A percentile compares a stretch with the other conserved stretches of the same genome.
Conservation (phyloP, 2,888 invertebrate genomes). For the Yponomeuta malinellus region DNA sequence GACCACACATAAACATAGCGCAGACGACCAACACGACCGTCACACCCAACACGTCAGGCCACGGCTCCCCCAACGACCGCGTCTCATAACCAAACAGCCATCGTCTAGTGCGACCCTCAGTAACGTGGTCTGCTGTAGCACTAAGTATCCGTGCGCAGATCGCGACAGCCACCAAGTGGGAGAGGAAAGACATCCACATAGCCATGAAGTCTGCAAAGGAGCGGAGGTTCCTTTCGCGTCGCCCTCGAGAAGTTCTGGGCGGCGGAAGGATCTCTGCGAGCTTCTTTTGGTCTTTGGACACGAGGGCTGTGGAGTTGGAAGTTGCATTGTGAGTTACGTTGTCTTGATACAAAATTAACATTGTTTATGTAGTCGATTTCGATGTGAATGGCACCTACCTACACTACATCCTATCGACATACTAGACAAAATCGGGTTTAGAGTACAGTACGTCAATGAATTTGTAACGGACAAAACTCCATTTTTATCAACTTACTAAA, state of each 20-base stretch:
- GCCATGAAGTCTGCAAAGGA: conserved; percentile 75
- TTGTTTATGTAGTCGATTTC: too few relatives aligned
- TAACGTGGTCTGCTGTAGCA: conserved; percentile 78
- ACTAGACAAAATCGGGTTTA: too few relatives aligned
- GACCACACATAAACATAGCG: conserved; percentile 78
- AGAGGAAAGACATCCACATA: conserved; percentile 77
- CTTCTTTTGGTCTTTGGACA: conserved; percentile 57
- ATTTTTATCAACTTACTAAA: too few relatives aligned
- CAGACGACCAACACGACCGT: conserved; percentile 77
- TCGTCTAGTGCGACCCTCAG: conserved; percentile 73
- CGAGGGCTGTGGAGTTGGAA: conserved; percentile 42
- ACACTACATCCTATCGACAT: too few relatives aligned
- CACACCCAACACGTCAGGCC: conserved; percentile 79
- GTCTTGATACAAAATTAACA: background rate
- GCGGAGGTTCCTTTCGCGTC: conserved; percentile 62
- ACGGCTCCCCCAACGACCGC: conserved; percentile 75
- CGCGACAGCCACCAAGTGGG: conserved; percentile 76
- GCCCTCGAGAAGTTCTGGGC: conserved; percentile 50
- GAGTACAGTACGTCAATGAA: too few relatives aligned
- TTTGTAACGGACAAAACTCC: too few relatives aligned
- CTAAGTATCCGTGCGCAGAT: conserved; percentile 78
- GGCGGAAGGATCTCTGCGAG: conserved; percentile 57
- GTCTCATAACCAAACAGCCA: conserved; percentile 78
- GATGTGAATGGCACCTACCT: too few relatives aligned
- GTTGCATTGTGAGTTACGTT: background rate